Percentiles rank a stretch among this genome's conserved stretches.
Evolutionary conservation across 2,888 invertebrate genomes (phyloP).

Genomic region (Leucozona laternaria): DNA sequence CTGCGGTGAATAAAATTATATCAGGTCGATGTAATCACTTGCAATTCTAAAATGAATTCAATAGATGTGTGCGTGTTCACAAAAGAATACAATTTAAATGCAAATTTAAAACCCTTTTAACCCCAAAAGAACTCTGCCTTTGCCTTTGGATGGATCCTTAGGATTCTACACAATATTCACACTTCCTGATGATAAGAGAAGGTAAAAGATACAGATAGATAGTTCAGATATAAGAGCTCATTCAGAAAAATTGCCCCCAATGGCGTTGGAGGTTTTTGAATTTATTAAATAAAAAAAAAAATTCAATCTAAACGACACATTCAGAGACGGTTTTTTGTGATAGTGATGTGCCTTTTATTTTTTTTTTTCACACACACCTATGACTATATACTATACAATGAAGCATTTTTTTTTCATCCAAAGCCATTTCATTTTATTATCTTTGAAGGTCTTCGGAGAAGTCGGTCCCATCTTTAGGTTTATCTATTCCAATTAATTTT

Average conservation of each 20-base stretch:
- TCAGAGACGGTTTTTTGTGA: slow-evolving; percentile 1
- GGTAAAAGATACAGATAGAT: slow-evolving; percentile 43
- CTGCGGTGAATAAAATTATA: slow-evolving; percentile 66
- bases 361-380: slow-evolving; percentile 33
- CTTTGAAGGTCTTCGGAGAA: slow-evolving; percentile 10
- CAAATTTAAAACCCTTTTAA: slow-evolving; percentile 70
- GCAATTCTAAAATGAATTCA: slow-evolving; percentile 41
- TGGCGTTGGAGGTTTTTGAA: slow-evolving; percentile 58
- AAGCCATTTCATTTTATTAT: slow-evolving; percentile 22
- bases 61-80: slow-evolving; percentile 44
- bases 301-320: slow-evolving; percentile 48
- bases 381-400: slow-evolving; percentile 14
- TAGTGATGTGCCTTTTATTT: neutral
- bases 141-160: slow-evolving; percentile 47
- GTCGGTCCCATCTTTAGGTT: slow-evolving; percentile 2
- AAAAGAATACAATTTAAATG: slow-evolving; percentile 74
- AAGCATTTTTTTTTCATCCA: slow-evolving; percentile 17
- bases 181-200: slow-evolving; percentile 55
- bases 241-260: slow-evolving; percentile 52
- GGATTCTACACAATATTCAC: slow-evolving; percentile 58
- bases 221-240: slow-evolving; percentile 45
- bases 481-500: slow-evolving; percentile 34
- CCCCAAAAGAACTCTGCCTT: slow-evolving; percentile 42
- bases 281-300: slow-evolving; percentile 45
- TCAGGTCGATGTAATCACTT: slow-evolving; percentile 58